Conservation (phyloP, 2,888 invertebrate genomes). For the Zele albiditarsus region DNA sequence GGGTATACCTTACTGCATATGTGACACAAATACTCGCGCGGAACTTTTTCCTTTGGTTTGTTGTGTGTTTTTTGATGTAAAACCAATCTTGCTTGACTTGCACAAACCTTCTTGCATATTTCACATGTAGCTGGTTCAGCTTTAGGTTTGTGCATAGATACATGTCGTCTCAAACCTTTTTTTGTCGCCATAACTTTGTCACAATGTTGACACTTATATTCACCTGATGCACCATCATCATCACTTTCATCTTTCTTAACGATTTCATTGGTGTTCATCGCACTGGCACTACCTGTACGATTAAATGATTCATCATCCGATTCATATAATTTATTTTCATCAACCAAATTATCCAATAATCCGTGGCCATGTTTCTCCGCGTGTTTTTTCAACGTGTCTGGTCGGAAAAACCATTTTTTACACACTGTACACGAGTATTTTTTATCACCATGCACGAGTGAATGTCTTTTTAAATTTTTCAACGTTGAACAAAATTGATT, state of each 20-base stretch:
- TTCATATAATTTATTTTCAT: slow-evolving; percentile 69
- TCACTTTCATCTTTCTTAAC: slow-evolving; percentile 50
- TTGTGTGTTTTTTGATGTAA: slow-evolving; percentile 69
- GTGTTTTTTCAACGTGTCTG: slow-evolving; percentile 70
- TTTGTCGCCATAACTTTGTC: slow-evolving; percentile 70
- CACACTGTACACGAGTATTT: slow-evolving; percentile 71
- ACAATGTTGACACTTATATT: slow-evolving; percentile 71
- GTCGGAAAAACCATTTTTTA: slow-evolving; percentile 70
- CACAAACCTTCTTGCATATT: slow-evolving; percentile 69
- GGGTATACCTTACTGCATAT: slow-evolving; percentile 72
- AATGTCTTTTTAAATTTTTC: slow-evolving; percentile 67
- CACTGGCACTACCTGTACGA: background rate
- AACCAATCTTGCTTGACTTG: slow-evolving; percentile 67
- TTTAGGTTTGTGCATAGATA: slow-evolving; percentile 70
- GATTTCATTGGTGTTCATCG: slow-evolving; percentile 18
- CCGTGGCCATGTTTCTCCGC: slow-evolving; percentile 71
- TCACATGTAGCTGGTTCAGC: slow-evolving; percentile 69
- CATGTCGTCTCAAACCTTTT: slow-evolving; percentile 69
- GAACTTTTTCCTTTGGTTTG: slow-evolving; percentile 69
- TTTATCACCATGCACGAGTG: slow-evolving; percentile 69
- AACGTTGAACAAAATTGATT: slow-evolving; percentile 68
- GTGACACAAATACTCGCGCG: slow-evolving; percentile 70
- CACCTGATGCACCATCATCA: slow-evolving; percentile 48
- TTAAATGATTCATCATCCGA: slow-evolving; percentile 63
- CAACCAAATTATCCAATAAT: slow-evolving; percentile 66